Evolutionary conservation across 1,140 invertebrate genomes (phyloP).

Genomic region (Neodiprion fabricii): DNA sequence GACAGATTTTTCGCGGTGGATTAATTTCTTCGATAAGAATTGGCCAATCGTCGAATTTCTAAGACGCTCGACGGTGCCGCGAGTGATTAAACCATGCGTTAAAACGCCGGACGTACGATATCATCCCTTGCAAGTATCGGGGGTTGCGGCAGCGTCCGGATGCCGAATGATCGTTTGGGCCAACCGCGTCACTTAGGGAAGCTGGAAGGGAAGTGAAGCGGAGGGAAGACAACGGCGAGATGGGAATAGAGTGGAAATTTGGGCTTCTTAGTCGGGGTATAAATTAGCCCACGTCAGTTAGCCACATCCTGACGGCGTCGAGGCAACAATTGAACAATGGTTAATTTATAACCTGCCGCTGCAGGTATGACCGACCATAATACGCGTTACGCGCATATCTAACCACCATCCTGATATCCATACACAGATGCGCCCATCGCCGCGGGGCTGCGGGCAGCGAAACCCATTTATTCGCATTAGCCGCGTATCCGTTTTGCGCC

Average conservation of each 20-base stretch:
- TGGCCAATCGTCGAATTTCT: too few relatives aligned
- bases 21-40: too few relatives aligned
- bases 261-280: constrained; percentile 31
- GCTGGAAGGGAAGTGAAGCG: constrained; percentile 28
- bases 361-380: constrained; percentile 28
- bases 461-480: constrained; percentile 46
- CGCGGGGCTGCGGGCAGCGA: background rate
- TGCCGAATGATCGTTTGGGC: background rate
- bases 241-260: constrained; percentile 22
- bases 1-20: too few relatives aligned
- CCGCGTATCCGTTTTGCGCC: constrained; percentile 32
- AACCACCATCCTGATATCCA: too few relatives aligned
- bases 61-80: too few relatives aligned
- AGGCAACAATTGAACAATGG: constrained; percentile 37
- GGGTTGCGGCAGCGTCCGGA: too few relatives aligned
- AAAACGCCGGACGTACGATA: too few relatives aligned
- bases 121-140: too few relatives aligned
- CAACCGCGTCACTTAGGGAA: constrained; percentile 18
- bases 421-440: background rate
- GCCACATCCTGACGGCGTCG: constrained; percentile 36
- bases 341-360: constrained; percentile 49
- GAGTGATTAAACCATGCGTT: too few relatives aligned
- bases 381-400: constrained; percentile 10
- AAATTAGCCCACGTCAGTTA: constrained; percentile 51
- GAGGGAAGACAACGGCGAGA: constrained; percentile 32